These are phyloP conservation scores for Conger conger DNA, from an alignment of 2,113 vertebrate species.

Conservation along the genomic window DNA sequence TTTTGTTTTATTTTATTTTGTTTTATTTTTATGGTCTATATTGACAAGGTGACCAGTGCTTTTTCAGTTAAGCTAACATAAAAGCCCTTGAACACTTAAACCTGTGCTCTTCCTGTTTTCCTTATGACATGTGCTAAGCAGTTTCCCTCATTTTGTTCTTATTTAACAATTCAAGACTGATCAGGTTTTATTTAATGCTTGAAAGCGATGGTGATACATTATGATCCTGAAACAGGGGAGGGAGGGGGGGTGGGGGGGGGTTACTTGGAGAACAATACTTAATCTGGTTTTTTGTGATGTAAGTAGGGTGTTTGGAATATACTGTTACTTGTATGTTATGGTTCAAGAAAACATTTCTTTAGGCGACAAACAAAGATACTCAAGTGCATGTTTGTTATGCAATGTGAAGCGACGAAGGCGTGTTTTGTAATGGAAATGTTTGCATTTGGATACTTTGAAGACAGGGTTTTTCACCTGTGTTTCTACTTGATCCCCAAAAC, in stretches of 20 bases:
- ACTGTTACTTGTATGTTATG: conserved; percentile 5
- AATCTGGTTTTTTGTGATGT: neutral
- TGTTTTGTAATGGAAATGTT: neutral
- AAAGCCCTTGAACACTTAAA: neutral
- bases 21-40: neutral
- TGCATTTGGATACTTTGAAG: neutral
- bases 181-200: conserved; percentile 28
- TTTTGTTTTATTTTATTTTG: neutral
- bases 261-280: neutral
- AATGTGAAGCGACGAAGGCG: conserved; percentile 28
- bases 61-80: conserved; percentile 1
- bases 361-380: conserved; percentile 30
- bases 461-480: neutral
- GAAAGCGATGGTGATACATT: neutral
- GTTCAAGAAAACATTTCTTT: conserved; percentile 24
- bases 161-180: conserved; percentile 9
- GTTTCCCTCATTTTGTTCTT: conserved; percentile 16
- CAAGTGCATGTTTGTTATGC: conserved; percentile 43
- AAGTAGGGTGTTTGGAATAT: neutral
- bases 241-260: neutral
- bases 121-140: neutral
- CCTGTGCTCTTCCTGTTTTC: conserved; percentile 1
- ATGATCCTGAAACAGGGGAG: neutral
- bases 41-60: neutral
- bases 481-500: neutral